Conservation (phyloP, 2,113 vertebrate species). For the Haliaeetus leucogaster region DNA sequence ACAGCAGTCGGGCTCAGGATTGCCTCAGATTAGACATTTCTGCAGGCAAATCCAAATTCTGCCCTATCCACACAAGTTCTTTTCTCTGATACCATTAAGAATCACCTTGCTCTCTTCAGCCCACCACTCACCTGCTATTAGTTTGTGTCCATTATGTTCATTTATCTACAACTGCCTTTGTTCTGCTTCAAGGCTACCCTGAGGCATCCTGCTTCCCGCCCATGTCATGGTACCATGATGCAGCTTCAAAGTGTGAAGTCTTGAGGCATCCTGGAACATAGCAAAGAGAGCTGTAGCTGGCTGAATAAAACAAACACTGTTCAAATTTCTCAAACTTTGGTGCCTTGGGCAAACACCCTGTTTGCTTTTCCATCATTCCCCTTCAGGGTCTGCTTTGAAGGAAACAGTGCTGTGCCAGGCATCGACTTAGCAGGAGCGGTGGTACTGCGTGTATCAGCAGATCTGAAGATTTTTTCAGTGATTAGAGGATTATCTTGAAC, state of each 20-base stretch:
- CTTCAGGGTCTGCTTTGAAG: constrained; percentile 23
- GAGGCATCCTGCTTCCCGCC: constrained; percentile 27
- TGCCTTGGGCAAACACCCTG: constrained; percentile 14
- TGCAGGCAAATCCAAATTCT: not conserved
- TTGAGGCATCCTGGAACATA: constrained; percentile 3
- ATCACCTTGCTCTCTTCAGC: not conserved
- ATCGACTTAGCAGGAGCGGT: not conserved
- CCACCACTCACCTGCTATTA: not conserved
- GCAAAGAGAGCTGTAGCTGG: not conserved
- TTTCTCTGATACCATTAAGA: not conserved
- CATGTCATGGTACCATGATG: not conserved
- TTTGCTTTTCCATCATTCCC: not conserved
- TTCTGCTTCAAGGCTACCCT: constrained; percentile 51
- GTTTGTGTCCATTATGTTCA: constrained; percentile 33
- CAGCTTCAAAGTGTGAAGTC: constrained; percentile 43
- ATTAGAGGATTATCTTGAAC: not conserved
- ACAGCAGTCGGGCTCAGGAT: not conserved
- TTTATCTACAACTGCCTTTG: constrained; percentile 36
- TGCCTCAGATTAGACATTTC: not conserved
- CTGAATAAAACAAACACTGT: constrained; percentile 41
- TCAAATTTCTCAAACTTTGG: constrained; percentile 1
- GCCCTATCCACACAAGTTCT: not conserved
- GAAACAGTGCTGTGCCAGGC: not conserved
- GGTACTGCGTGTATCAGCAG: not conserved
- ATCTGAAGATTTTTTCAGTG: not conserved